Evolutionary conservation across 2,888 invertebrate genomes (phyloP).

Genomic region (Zele albiditarsus): DNA sequence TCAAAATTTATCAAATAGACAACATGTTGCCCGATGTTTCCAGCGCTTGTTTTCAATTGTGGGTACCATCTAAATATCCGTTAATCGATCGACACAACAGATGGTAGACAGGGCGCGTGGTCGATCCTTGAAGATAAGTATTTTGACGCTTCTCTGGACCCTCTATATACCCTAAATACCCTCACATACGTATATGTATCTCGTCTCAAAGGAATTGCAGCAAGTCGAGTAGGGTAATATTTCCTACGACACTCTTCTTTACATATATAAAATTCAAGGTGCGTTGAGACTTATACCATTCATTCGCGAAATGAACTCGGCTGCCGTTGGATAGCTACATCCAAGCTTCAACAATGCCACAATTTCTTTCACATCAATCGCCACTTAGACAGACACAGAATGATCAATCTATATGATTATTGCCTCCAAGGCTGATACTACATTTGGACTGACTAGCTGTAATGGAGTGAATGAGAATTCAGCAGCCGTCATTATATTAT

Average conservation of each 20-base stretch:
- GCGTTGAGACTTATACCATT: background rate
- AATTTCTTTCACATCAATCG: background rate
- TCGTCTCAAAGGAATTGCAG: background rate
- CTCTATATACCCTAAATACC: background rate
- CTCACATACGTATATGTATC: background rate
- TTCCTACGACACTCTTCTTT: background rate
- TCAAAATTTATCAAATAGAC: no score
- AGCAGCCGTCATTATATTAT: background rate
- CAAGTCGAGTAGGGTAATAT: background rate
- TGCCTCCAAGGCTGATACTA: background rate
- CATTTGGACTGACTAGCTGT: background rate
- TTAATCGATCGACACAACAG: slow-evolving; percentile 55
- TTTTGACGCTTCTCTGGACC: slow-evolving; percentile 1
- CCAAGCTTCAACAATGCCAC: background rate
- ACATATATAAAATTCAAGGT: background rate
- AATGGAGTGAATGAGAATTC: no score
- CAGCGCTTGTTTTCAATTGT: background rate
- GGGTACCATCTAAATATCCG: background rate
- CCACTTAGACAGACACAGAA: background rate
- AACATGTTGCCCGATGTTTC: background rate
- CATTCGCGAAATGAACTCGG: background rate
- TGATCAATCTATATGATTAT: slow-evolving; percentile 29
- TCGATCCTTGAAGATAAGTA: slow-evolving; percentile 49
- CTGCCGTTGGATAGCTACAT: background rate
- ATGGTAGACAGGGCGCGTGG: slow-evolving; percentile 62